phyloP scores from a whole-genome alignment of 2,888 invertebrate species.

The Eristalinus sepulchralis region DNA sequence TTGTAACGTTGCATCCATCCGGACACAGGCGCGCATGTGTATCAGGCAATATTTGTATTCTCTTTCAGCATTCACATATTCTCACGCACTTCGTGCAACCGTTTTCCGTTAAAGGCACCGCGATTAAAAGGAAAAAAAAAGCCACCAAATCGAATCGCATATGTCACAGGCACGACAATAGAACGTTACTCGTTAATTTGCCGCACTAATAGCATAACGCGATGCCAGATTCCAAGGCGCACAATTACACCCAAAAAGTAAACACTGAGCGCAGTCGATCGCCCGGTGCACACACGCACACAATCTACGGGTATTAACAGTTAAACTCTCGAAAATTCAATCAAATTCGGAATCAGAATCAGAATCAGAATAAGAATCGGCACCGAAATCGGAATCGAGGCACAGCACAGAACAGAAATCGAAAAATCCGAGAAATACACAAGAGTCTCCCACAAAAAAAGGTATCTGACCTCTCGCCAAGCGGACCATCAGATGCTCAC shows the following conservation, averaged over 20 bases:
- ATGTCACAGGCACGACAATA: conserved; percentile 26
- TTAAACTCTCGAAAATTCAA: conserved; percentile 32
- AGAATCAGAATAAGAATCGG: not conserved
- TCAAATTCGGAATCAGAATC: not conserved
- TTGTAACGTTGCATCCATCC: not conserved
- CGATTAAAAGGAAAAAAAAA: not conserved
- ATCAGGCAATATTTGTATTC: not conserved
- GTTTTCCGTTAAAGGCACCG: conserved; percentile 13
- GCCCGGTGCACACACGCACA: conserved; percentile 13
- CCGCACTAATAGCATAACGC: conserved; percentile 29
- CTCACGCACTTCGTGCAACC: conserved; percentile 8
- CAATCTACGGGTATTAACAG: conserved; percentile 4
- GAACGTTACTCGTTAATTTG: conserved; percentile 27
- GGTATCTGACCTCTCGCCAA: conserved; percentile 79
- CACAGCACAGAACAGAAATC: conserved; percentile 16
- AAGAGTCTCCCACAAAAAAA: conserved; percentile 63
- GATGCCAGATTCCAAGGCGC: conserved; percentile 8
- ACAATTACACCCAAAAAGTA: conserved; percentile 3
- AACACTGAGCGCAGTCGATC: not conserved
- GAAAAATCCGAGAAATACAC: conserved; percentile 46
- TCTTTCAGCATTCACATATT: conserved; percentile 20
- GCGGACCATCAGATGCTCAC: conserved; percentile 81
- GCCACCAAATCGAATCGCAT: conserved; percentile 34
- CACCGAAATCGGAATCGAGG: conserved; percentile 9
- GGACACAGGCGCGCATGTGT: not conserved